Conservation (phyloP, 37 sponge, comb jelly and placozoan genomes). For the Dysidea cf. avara region DNA sequence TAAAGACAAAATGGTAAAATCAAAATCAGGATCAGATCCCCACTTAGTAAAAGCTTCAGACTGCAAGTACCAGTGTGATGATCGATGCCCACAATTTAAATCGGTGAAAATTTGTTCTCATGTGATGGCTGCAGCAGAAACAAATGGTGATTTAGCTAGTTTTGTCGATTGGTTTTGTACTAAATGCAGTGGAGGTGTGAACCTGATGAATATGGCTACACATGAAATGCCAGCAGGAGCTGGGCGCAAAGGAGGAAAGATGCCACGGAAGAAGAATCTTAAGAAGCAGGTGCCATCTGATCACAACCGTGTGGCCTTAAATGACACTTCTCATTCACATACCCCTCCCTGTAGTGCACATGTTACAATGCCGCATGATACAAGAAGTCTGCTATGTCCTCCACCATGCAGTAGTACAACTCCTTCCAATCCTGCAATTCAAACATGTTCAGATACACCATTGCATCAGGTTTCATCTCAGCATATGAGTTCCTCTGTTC, state of each 20-base stretch:
- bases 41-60: slow-evolving; percentile 1
- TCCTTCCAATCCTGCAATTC: no score
- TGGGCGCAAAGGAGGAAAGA: slow-evolving; percentile 31
- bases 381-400: no score
- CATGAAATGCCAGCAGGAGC: slow-evolving; percentile 32
- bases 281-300: not conserved
- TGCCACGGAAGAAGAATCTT: not conserved
- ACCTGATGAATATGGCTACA: slow-evolving; percentile 3
- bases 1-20: slow-evolving; percentile 17
- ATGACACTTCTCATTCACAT: no score
- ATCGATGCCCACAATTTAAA: slow-evolving; percentile 18
- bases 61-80: slow-evolving; percentile 20
- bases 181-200: not conserved
- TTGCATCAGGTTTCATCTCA: no score
- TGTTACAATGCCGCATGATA: no score
- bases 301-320: not conserved
- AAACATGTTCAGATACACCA: no score
- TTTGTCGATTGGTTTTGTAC: slow-evolving; percentile 17
- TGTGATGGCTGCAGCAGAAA: slow-evolving; percentile 18
- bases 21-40: slow-evolving; percentile 7
- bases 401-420: no score
- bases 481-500: no score
- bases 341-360: no score
- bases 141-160: slow-evolving; percentile 8
- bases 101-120: slow-evolving; percentile 26